These are phyloP conservation scores for Ellobius talpinus DNA, from an alignment of 2,113 vertebrate genomes.

Conservation along the genomic window DNA sequence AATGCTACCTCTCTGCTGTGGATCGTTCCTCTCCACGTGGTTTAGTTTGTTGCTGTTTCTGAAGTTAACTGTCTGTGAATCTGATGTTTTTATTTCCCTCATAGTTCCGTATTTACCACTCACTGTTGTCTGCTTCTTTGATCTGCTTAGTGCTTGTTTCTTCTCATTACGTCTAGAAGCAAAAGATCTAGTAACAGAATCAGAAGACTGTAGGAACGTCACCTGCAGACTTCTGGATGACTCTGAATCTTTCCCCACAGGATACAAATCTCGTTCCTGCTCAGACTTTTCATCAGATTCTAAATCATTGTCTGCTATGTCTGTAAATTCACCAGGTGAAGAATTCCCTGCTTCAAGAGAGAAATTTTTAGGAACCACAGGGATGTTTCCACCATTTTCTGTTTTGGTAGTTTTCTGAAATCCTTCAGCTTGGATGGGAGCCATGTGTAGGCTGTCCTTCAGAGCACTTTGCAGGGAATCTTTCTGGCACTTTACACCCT, in stretches of 20 bases:
- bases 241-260: neutral
- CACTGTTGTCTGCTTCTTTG: neutral
- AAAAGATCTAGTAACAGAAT: neutral
- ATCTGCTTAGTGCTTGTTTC: neutral
- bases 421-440: neutral
- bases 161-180: slow-evolving; percentile 1
- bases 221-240: slow-evolving; percentile 9
- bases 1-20: neutral
- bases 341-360: neutral
- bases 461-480: neutral
- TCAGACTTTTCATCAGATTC: neutral
- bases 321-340: neutral
- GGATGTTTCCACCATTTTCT: neutral
- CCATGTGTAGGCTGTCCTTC: neutral
- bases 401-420: neutral
- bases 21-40: neutral
- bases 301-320: neutral
- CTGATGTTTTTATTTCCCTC: neutral
- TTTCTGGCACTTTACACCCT: neutral
- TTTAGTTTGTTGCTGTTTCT: neutral
- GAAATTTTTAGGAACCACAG: neutral
- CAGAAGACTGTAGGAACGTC: slow-evolving; percentile 13
- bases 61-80: neutral
- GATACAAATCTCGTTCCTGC: neutral
- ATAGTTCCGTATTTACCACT: neutral